Base-by-base conservation (phyloP, 2,888 invertebrate species). In the Gymnocheta viridis region DNA sequence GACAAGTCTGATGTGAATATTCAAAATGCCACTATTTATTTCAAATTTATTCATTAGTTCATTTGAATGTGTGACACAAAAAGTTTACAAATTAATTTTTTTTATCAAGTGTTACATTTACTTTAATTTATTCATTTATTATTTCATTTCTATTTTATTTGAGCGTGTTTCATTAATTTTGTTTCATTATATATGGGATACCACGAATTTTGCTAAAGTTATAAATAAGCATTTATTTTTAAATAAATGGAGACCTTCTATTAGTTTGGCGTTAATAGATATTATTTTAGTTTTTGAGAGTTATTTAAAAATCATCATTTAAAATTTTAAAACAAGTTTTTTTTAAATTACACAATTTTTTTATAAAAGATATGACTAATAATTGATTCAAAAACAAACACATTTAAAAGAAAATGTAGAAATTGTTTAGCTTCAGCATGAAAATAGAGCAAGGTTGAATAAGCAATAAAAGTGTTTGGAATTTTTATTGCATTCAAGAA, bases 371-470 rank as follows among this genome's bases (percentile, higher is more conserved):
- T n/a, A 29, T 32, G 29, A 56, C 32, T 58, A 58, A 58, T 58
- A 38, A 27, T 38, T 54, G 17, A 14, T 60, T 35, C 4, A 56
- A 32, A 49, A 5, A 19, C 22, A 35, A 24, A 24, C 5, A 22
- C n/a, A 14, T n/a, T 2, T 22, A 22, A 49, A 22, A 22, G 49
- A 10, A 27, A 17, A 66, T 4, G 2, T 32, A 38, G 47, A n/a
- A n/a, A n/a, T n/a, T n/a, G n/a, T 49, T 38, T 35, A 27, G 24
- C 7, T 27, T 41, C 22, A 44, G 5, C 58, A 0, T 49, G 35
- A 24, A 73, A 73, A 35, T 24, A 62, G 60, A 60, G 49, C 73
- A 73, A 73, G 73, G 73, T 49, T 49, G 12, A 17, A 17, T 69
- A 1, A 9, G 12, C 19, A 49, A 9, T 67, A 32, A 47, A 60